Percentiles rank a stretch among this genome's conserved stretches.
Conservation (phyloP, 2,797 vertebrate genomes). For the Sandelia bainsii region DNA sequence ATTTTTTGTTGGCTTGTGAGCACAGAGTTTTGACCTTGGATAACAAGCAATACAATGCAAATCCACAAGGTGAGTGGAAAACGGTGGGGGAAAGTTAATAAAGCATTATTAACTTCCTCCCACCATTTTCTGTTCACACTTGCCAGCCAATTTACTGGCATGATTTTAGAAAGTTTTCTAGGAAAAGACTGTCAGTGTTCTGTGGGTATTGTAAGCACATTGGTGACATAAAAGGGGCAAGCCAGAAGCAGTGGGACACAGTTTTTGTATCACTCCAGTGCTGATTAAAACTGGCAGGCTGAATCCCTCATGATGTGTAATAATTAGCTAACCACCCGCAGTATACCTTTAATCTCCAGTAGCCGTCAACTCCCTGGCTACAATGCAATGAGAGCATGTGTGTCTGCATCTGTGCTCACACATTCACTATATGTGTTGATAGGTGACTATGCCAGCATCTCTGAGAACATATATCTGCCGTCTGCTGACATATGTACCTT, state of each 20-base stretch:
- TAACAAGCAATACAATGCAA: conserved; percentile 46
- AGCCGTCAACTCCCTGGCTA: conserved; percentile 48
- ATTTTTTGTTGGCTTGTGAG: conserved; percentile 39
- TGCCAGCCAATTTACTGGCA: conserved; percentile 41
- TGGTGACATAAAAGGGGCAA: conserved; percentile 68
- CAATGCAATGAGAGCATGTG: conserved; percentile 21
- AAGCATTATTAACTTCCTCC: conserved; percentile 22
- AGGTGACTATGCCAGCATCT: conserved; percentile 31
- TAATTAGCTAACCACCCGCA: conserved; percentile 74
- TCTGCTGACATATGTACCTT: conserved; percentile 44
- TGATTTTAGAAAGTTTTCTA: conserved; percentile 36
- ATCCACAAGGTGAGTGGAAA: neutral
- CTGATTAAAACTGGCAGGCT: conserved; percentile 74
- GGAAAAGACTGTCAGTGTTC: conserved; percentile 51
- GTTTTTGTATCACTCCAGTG: conserved; percentile 41
- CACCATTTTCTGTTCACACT: conserved; percentile 33
- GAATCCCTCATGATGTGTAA: conserved; percentile 70
- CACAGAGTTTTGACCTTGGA: conserved; percentile 47
- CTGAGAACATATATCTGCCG: conserved; percentile 32
- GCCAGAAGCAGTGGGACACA: conserved; percentile 45
- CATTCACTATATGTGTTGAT: conserved; percentile 41
- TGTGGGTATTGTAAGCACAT: conserved; percentile 57
- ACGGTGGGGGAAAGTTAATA: no score
- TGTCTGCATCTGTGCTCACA: conserved; percentile 48
- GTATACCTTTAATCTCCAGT: conserved; percentile 71